Percentiles rank a stretch among this genome's conserved stretches.
Evolutionary conservation across 64 coral and sea anemone genomes (phyloP).

Genomic region (Pachyseris speciosa): DNA sequence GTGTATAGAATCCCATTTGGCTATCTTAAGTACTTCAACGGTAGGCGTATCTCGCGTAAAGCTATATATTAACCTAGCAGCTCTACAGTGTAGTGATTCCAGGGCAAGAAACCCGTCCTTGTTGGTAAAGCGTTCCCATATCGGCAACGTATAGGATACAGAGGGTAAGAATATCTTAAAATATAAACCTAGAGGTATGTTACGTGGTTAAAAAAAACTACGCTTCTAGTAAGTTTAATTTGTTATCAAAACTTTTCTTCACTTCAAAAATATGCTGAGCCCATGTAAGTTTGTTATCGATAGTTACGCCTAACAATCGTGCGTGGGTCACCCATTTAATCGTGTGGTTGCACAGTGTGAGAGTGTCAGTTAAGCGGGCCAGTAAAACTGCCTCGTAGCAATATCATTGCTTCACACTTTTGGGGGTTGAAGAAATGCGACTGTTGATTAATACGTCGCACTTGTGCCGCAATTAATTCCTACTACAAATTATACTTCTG

Average conservation of each 20-base stretch:
- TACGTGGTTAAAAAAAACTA: slow-evolving; percentile 1
- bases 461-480: too few species aligned
- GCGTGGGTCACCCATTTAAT: not conserved
- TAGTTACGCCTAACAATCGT: not conserved
- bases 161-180: slow-evolving; percentile 41
- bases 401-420: too few species aligned
- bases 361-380: not conserved
- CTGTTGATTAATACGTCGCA: too few species aligned
- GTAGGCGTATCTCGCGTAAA: too few species aligned
- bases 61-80: too few species aligned
- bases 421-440: too few species aligned
- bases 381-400: not conserved
- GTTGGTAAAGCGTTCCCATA: not conserved
- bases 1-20: too few species aligned
- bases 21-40: too few species aligned
- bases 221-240: slow-evolving; percentile 8
- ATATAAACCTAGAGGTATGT: slow-evolving; percentile 33
- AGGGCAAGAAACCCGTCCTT: too few species aligned
- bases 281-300: slow-evolving; percentile 10
- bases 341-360: not conserved
- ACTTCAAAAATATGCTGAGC: slow-evolving; percentile 27
- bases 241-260: slow-evolving; percentile 41
- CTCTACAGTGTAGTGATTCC: too few species aligned
- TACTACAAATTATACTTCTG: too few species aligned
- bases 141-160: slow-evolving; percentile 6